Base-by-base conservation (phyloP, 1,140 invertebrate species). In the Theocolax elegans region DNA sequence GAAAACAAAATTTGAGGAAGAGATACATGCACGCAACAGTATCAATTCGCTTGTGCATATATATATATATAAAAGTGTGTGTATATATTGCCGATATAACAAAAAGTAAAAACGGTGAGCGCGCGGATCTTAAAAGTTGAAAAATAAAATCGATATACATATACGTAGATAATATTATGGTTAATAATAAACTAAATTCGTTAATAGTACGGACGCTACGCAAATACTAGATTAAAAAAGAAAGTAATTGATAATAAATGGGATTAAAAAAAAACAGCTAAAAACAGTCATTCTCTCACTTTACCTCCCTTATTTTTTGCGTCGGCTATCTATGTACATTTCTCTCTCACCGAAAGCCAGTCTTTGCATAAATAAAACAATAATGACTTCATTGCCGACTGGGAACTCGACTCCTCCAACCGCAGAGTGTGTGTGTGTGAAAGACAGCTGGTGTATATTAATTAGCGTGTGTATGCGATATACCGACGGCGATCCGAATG, bases 381-480 rank as follows among this genome's bases (percentile, higher is more conserved):
- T 71, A 65, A 51, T 71, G 69, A 73, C 58, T 70, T 68, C 38
- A 74, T 56, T 70, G 75, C 46, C 63, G 54, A 67, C 74, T 76
- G 79, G 76, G 77, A 83, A 77, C 80, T 80, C 80, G 79, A 77
- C 79, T 76, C 67, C 72, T 77, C 76, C 76, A 76, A 81, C 74
- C 80, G 76, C 76, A 77, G 74, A 81, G 77, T 82, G 77, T 81
- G 81, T 76, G 74, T 81, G 77, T 82, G 77, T 81, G 81, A 84
- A 84, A 83, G 80, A 83, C 82, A 83, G 80, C 80, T 77, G 80
- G 80, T 80, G 75, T 81, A 79, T 79, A 80, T 76, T 76, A 75
- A 71, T 73, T 12, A 27, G 13, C 56, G 29, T 71, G 40, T 48
- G 38, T 29, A 56, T 58, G 59, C 31, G 15, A 46, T 44, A 25